Evolutionary conservation across 2,797 vertebrate species (phyloP).

Genomic region (Gadopsis marmoratus): DNA sequence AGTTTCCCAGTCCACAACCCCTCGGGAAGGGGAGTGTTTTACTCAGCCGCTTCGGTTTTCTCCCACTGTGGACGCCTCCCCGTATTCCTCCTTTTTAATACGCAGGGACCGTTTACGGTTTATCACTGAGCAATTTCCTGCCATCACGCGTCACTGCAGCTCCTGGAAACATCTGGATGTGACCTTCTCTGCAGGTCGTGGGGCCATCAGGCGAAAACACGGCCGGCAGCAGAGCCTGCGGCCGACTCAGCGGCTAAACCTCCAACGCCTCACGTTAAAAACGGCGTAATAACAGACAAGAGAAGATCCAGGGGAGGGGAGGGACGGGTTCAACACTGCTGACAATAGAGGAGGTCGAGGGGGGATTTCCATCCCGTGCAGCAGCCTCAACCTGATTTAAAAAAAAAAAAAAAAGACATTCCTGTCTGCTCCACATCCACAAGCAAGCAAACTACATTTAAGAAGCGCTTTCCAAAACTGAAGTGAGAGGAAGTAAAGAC

Average conservation of each 20-base stretch:
- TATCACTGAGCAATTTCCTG: not conserved
- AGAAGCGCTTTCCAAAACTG: not conserved
- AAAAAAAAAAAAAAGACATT: not conserved
- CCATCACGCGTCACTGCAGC: not conserved
- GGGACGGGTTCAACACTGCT: slow-evolving; percentile 21
- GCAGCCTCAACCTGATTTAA: slow-evolving; percentile 44
- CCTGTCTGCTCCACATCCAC: slow-evolving; percentile 3
- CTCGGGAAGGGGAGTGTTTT: not conserved
- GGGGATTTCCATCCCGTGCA: slow-evolving; percentile 64
- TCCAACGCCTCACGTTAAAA: slow-evolving; percentile 3
- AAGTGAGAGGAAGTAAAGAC: no score
- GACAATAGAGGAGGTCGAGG: slow-evolving; percentile 43
- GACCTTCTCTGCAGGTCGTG: slow-evolving; percentile 2
- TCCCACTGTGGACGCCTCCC: not conserved
- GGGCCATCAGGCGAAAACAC: slow-evolving; percentile 13
- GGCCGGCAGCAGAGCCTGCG: slow-evolving; percentile 28
- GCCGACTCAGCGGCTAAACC: slow-evolving; percentile 16
- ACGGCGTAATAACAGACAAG: slow-evolving; percentile 29
- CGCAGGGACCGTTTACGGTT: not conserved
- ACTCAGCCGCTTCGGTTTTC: not conserved
- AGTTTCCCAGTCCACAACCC: not conserved
- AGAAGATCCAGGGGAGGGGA: not conserved
- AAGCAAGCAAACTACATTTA: not conserved
- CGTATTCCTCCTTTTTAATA: not conserved
- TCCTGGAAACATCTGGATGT: not conserved